Evolutionary conservation across 2,888 invertebrate genomes (phyloP).

Genomic region (Glaucopsyche alexis): DNA sequence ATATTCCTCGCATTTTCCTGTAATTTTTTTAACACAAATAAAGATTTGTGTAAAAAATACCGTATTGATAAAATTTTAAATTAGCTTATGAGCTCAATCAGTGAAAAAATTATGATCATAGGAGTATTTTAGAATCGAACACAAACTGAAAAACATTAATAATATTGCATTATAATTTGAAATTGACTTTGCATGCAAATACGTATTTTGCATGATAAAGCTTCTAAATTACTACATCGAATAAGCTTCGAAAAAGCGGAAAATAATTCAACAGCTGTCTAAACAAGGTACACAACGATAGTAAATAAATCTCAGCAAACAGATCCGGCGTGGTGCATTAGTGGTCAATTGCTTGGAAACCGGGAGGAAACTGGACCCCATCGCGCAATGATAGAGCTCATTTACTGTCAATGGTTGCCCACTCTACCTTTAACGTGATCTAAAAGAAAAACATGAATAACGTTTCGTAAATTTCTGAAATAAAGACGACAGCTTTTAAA

Average conservation of each 20-base stretch:
- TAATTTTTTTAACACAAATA: too few species aligned
- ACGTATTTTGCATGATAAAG: too few species aligned
- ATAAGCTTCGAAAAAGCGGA: neutral
- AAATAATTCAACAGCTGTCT: constrained; percentile 54
- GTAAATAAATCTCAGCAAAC: constrained; percentile 56
- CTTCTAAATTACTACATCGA: neutral
- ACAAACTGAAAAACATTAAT: too few species aligned
- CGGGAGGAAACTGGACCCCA: neutral
- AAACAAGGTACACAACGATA: constrained; percentile 56
- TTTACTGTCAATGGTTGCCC: neutral
- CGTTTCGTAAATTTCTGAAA: too few species aligned
- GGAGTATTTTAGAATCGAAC: too few species aligned
- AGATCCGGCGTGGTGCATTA: constrained; percentile 50
- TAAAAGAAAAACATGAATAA: neutral
- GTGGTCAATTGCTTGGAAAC: constrained; percentile 59
- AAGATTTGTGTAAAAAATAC: neutral
- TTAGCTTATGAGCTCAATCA: too few species aligned
- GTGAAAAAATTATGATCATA: too few species aligned
- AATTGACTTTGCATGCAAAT: too few species aligned
- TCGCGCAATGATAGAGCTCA: neutral
- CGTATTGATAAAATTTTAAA: neutral
- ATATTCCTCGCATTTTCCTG: too few species aligned
- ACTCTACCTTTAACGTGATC: neutral
- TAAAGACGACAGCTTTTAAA: too few species aligned
- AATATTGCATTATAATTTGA: too few species aligned